Evolutionary conservation across 2,888 invertebrate species (phyloP).

Genomic region (Athalia cordata): DNA sequence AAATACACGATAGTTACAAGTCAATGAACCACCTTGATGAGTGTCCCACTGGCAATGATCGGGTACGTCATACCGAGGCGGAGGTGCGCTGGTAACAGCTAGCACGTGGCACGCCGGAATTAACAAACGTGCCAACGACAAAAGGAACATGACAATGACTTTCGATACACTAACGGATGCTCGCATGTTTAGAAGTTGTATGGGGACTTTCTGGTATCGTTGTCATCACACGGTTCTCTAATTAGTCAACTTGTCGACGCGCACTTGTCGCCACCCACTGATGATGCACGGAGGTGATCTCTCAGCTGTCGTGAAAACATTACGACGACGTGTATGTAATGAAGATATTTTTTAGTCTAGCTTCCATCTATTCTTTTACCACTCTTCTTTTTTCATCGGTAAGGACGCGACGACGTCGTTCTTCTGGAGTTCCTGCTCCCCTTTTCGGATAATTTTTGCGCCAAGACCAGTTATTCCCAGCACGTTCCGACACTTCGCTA

Average conservation of each 20-base stretch:
- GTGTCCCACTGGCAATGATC: constrained; percentile 87
- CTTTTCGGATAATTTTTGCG: constrained; percentile 10
- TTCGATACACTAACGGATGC: constrained; percentile 25
- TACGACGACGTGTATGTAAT: constrained; percentile 4
- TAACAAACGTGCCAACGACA: constrained; percentile 43
- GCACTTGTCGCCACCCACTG: constrained; percentile 36
- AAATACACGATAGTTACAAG: constrained; percentile 74
- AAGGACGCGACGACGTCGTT: background rate
- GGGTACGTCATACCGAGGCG: constrained; percentile 84
- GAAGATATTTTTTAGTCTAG: background rate
- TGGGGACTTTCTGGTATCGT: constrained; percentile 33
- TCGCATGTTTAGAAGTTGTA: constrained; percentile 32
- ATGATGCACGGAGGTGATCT: constrained; percentile 3
- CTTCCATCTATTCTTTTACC: background rate
- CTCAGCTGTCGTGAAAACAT: constrained; percentile 19
- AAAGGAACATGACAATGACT: constrained; percentile 38
- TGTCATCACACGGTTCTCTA: constrained; percentile 36
- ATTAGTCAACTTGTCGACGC: constrained; percentile 43
- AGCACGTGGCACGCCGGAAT: constrained; percentile 61
- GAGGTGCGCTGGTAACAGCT: constrained; percentile 71
- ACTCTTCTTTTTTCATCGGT: background rate
- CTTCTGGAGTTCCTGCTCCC: background rate
- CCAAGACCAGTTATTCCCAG: background rate
- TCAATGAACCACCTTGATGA: constrained; percentile 70
- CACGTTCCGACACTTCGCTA: background rate